Evolutionary conservation across 2,888 invertebrate species (phyloP).

Genomic region (Celastrina argiolus): DNA sequence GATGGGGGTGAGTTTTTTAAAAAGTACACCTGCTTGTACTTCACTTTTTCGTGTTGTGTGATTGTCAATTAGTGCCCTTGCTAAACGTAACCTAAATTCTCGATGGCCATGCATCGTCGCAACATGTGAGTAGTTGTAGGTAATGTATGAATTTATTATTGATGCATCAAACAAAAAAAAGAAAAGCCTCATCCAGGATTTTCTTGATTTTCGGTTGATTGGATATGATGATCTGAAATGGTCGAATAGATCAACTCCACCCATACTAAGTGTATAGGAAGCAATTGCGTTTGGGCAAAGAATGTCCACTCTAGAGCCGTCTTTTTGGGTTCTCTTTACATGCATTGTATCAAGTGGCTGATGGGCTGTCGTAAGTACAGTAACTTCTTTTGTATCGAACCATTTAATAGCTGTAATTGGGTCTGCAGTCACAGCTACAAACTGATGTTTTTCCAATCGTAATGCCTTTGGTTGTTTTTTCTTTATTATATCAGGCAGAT

Average conservation of each 20-base stretch:
- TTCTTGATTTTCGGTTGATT: slow-evolving; percentile 39
- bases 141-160: slow-evolving; percentile 35
- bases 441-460: slow-evolving; percentile 37
- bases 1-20: too few species aligned
- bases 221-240: slow-evolving; percentile 42
- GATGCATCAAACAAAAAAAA: slow-evolving; percentile 38
- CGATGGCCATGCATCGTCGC: slow-evolving; percentile 23
- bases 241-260: slow-evolving; percentile 42
- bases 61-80: slow-evolving; percentile 29
- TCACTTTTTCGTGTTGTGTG: too few species aligned
- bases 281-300: slow-evolving; percentile 41
- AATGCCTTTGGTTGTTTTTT: too few species aligned
- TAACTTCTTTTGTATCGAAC: slow-evolving; percentile 38
- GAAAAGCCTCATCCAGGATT: slow-evolving; percentile 42
- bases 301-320: slow-evolving; percentile 40
- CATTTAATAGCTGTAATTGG: too few species aligned
- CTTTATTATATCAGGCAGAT: too few species aligned
- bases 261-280: slow-evolving; percentile 40
- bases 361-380: slow-evolving; percentile 37
- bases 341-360: slow-evolving; percentile 33
- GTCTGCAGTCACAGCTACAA: slow-evolving; percentile 38
- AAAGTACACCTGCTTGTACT: too few species aligned
- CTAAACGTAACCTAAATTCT: slow-evolving; percentile 34
- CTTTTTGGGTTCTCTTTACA: slow-evolving; percentile 42
- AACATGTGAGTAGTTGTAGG: slow-evolving; percentile 32